phyloP scores from a whole-genome alignment of 2,888 invertebrate genomes.

The Cataglyphis cursor region DNA sequence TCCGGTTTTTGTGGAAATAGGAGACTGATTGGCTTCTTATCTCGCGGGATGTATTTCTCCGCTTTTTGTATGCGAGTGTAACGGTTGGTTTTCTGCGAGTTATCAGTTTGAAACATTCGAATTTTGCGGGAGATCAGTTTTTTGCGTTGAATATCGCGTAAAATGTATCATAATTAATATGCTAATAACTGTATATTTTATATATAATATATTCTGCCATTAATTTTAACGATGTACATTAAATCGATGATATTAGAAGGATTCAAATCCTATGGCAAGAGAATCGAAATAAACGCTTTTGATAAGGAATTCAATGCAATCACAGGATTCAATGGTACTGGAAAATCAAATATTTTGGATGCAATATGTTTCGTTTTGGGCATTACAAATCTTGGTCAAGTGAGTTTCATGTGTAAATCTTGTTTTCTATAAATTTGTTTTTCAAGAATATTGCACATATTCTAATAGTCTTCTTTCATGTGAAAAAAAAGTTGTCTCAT shows the following conservation, averaged over 20 bases:
- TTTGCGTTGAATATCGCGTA: background rate
- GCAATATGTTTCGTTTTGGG: constrained; percentile 99
- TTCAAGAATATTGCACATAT: background rate
- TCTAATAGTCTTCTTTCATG: constrained; percentile 16
- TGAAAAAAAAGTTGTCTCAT: background rate
- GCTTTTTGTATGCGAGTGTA: background rate
- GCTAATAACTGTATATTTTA: background rate
- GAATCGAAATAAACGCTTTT: constrained; percentile 96
- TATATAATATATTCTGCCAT: background rate
- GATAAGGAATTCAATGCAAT: constrained; percentile 99
- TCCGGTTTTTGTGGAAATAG: no score
- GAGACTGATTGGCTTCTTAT: no score
- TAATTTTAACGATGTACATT: constrained; percentile 91
- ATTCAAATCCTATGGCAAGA: constrained; percentile 98
- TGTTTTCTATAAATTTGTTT: background rate
- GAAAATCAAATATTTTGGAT: constrained; percentile 99
- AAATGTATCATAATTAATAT: background rate
- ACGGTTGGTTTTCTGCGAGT: background rate
- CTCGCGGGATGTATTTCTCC: no score
- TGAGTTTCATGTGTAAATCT: constrained; percentile 87
- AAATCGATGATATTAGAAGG: constrained; percentile 97
- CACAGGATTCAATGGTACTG: constrained; percentile 98
- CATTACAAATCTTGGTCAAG: constrained; percentile 96
- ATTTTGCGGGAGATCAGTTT: background rate
- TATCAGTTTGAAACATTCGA: background rate